These are phyloP conservation scores for Rhagoletis pomonella DNA, from an alignment of 1,140 invertebrate genomes.

Conservation along the genomic window DNA sequence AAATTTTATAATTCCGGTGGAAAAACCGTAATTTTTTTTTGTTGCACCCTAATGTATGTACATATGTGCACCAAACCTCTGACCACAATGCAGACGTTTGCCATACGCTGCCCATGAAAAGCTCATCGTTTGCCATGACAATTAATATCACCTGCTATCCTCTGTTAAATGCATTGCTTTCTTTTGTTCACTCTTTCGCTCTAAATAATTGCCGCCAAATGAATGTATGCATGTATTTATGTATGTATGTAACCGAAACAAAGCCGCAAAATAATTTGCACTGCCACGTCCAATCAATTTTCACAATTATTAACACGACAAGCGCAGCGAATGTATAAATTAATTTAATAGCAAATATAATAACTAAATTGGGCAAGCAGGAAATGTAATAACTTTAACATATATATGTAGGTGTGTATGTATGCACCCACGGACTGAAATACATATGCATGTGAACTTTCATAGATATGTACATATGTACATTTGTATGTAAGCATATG, in stretches of 20 bases:
- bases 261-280: slow-evolving; percentile 46
- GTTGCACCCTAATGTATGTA: too few relatives aligned
- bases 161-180: background rate
- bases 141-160: background rate
- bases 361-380: background rate
- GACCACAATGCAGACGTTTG: background rate
- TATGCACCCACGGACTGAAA: background rate
- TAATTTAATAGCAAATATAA: slow-evolving; percentile 7
- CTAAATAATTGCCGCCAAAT: background rate
- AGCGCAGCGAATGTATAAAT: background rate
- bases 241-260: background rate
- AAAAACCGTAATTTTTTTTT: too few relatives aligned
- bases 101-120: background rate
- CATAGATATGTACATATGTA: background rate
- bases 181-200: background rate
- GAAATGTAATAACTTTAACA: background rate
- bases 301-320: slow-evolving; percentile 45
- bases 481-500: background rate
- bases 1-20: too few relatives aligned
- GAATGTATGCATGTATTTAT: too few relatives aligned
- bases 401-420: background rate
- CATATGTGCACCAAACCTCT: background rate
- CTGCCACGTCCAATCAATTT: slow-evolving; percentile 37
- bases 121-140: too few relatives aligned
- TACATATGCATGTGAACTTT: background rate